Percentiles rank a stretch among this genome's conserved stretches.
Conservation (phyloP, 2,113 vertebrate genomes). For the Ictalurus furcatus region DNA sequence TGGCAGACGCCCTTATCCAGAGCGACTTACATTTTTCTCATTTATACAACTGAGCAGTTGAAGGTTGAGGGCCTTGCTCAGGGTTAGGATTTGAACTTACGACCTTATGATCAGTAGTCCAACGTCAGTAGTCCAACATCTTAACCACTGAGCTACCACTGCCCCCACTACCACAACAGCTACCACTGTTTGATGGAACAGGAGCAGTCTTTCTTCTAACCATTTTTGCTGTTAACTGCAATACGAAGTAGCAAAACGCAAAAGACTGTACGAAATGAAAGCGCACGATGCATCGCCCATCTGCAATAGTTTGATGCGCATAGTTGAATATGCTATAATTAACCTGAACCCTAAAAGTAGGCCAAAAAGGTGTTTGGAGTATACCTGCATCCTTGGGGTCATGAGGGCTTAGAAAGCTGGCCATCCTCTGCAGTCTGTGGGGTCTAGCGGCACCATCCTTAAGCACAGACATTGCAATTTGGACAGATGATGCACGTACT, state of each 20-base stretch:
- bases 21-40: too few relatives aligned
- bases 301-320: not conserved
- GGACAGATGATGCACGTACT: not conserved
- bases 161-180: not conserved
- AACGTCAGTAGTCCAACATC: too few relatives aligned
- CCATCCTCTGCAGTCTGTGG: conserved; percentile 65
- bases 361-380: not conserved
- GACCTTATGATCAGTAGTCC: too few relatives aligned
- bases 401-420: conserved; percentile 55
- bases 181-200: not conserved
- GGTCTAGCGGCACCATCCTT: conserved; percentile 72
- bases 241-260: not conserved
- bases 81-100: too few relatives aligned
- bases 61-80: too few relatives aligned
- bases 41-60: too few relatives aligned
- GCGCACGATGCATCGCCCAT: not conserved
- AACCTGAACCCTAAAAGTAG: not conserved
- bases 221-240: not conserved
- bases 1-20: too few relatives aligned
- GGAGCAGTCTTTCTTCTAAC: not conserved
- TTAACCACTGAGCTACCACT: too few relatives aligned
- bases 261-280: not conserved
- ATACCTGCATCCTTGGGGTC: conserved; percentile 62
- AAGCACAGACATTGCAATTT: not conserved
- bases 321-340: not conserved